These are phyloP conservation scores for Columba guinea DNA, from an alignment of 2,797 vertebrate genomes.

Conservation along the genomic window DNA sequence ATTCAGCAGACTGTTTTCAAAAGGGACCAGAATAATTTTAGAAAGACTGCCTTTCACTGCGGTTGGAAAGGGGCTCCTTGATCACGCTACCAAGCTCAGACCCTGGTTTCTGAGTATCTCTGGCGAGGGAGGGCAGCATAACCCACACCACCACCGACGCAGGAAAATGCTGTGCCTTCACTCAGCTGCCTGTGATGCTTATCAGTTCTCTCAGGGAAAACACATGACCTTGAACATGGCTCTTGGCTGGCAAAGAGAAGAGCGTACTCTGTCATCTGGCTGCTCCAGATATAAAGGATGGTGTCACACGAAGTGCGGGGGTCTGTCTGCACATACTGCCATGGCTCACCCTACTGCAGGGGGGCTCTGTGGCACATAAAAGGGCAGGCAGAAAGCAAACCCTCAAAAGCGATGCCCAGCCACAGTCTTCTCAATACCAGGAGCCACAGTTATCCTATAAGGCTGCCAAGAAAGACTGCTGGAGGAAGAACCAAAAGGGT, in stretches of 20 bases:
- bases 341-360: not conserved
- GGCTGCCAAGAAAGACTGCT: not conserved
- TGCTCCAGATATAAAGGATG: not conserved
- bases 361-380: fast-evolving
- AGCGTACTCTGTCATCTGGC: not conserved
- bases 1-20: not conserved
- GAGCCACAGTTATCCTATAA: not conserved
- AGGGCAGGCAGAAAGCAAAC: not conserved
- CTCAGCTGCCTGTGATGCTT: not conserved
- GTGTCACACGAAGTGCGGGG: fast-evolving
- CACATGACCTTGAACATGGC: not conserved
- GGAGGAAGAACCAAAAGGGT: not conserved
- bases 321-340: not conserved
- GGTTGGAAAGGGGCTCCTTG: not conserved
- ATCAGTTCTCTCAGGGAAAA: not conserved
- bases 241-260: not conserved
- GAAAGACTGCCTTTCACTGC: not conserved
- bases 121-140: not conserved
- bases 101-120: not conserved
- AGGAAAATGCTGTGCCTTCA: not conserved
- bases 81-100: not conserved
- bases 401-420: not conserved
- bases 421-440: not conserved
- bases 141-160: not conserved
- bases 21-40: not conserved